Conservation (phyloP, 2,888 invertebrate genomes). For the Hermodice carunculata region DNA sequence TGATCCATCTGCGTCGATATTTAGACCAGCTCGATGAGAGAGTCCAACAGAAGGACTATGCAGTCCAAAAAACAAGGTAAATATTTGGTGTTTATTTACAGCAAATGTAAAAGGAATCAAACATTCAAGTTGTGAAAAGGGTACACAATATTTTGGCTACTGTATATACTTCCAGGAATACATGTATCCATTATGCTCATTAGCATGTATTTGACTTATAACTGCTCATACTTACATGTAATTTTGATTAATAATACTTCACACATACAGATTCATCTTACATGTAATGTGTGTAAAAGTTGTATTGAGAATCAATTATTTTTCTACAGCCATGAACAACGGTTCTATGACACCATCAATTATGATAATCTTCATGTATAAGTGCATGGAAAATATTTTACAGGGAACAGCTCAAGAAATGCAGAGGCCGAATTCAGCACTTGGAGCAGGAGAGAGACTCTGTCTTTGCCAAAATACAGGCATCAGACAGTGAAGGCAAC, state of each 20-base stretch:
- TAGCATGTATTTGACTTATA: no score
- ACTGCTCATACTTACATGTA: no score
- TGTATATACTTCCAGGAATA: no score
- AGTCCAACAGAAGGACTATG: conserved; percentile 57
- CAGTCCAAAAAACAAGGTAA: conserved; percentile 62
- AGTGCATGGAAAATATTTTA: not conserved
- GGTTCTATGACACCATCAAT: no score
- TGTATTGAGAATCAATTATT: no score
- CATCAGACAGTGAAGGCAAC: conserved; percentile 50
- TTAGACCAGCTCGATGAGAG: conserved; percentile 59
- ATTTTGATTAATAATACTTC: no score
- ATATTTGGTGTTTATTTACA: not conserved
- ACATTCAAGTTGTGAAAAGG: not conserved
- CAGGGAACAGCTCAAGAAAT: conserved; percentile 66
- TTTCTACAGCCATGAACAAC: no score
- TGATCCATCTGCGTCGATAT: conserved; percentile 64
- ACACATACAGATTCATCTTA: no score
- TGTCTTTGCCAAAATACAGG: conserved; percentile 50
- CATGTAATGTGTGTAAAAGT: no score
- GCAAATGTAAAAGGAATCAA: not conserved
- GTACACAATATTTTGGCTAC: no score
- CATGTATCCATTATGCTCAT: no score
- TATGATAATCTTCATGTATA: no score
- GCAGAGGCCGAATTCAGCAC: conserved; percentile 54
- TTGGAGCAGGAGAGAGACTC: conserved; percentile 56